Evolutionary conservation across 1,140 invertebrate species (phyloP).

Genomic region (Nebria ingens): DNA sequence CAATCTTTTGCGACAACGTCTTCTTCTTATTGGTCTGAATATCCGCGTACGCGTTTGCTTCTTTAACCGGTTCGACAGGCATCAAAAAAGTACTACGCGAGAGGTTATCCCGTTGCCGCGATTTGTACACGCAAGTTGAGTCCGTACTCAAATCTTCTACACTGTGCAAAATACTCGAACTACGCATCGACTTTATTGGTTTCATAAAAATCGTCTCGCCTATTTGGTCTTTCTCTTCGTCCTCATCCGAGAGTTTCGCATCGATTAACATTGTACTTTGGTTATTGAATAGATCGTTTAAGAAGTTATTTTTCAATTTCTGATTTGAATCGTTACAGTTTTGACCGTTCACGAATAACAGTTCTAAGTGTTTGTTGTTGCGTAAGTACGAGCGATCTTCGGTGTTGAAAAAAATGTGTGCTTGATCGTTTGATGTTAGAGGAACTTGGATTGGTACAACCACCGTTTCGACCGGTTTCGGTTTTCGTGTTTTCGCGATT

Average conservation of each 20-base stretch:
- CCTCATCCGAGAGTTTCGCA: conserved; percentile 36
- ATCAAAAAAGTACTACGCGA: conserved; percentile 27
- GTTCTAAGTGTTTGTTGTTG: conserved; percentile 2
- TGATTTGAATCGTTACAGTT: background rate
- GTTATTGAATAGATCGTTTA: conserved; percentile 45
- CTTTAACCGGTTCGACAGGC: conserved; percentile 19
- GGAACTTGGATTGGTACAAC: conserved; percentile 14
- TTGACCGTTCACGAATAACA: conserved; percentile 4
- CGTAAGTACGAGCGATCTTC: conserved; percentile 15
- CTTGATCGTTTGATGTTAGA: conserved; percentile 16
- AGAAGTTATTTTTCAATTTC: conserved; percentile 31
- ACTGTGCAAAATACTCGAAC: conserved; percentile 56
- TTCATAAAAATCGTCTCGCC: conserved; percentile 43
- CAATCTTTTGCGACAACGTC: conserved; percentile 32
- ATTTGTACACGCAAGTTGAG: conserved; percentile 62
- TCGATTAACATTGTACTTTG: conserved; percentile 30
- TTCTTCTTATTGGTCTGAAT: conserved; percentile 21
- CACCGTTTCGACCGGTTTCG: conserved; percentile 17
- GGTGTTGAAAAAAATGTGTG: background rate
- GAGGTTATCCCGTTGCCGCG: conserved; percentile 35
- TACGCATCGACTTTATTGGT: conserved; percentile 49
- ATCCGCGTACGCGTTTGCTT: conserved; percentile 29
- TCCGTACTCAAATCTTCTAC: conserved; percentile 63
- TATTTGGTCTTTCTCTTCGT: conserved; percentile 46
- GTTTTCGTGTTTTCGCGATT: background rate